A percentile compares a stretch with the other conserved stretches of the same genome.
Conservation (phyloP, 2,888 invertebrate species). For the Agapostemon virescens region DNA sequence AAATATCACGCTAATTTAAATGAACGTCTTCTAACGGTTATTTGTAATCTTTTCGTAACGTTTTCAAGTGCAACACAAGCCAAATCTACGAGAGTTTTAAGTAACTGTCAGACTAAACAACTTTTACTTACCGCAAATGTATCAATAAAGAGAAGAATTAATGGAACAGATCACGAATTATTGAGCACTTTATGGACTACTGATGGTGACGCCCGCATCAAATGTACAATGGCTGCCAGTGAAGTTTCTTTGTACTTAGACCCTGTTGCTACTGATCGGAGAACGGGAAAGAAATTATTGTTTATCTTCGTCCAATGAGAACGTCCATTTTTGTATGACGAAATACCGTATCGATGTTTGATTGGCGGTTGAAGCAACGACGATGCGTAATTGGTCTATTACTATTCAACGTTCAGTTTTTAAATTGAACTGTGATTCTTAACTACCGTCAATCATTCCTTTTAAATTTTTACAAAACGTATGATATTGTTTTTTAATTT, state of each 20-base stretch:
- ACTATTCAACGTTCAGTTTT: slow-evolving; percentile 46
- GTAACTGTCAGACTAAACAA: background rate
- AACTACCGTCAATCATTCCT: background rate
- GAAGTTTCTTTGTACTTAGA: slow-evolving; percentile 53
- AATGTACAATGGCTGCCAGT: slow-evolving; percentile 47
- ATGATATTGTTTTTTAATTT: background rate
- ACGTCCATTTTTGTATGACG: slow-evolving; percentile 25
- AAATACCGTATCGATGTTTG: slow-evolving; percentile 16
- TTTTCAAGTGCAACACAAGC: background rate
- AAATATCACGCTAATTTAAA: slow-evolving; percentile 37
- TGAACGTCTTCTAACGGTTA: slow-evolving; percentile 51
- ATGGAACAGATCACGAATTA: slow-evolving; percentile 7
- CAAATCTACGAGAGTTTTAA: background rate
- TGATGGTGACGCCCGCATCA: slow-evolving; percentile 58
- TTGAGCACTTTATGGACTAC: slow-evolving; percentile 9
- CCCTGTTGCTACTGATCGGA: slow-evolving; percentile 60
- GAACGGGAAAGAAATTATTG: slow-evolving; percentile 53
- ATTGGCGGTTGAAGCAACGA: slow-evolving; percentile 41
- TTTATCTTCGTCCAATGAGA: slow-evolving; percentile 56
- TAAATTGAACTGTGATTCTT: slow-evolving; percentile 24
- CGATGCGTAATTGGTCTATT: slow-evolving; percentile 23
- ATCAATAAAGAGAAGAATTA: slow-evolving; percentile 43
- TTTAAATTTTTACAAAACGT: background rate
- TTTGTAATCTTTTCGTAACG: slow-evolving; percentile 16
- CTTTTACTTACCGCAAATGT: slow-evolving; percentile 37